Conservation (phyloP, 2,113 vertebrate genomes). For the Gorsachius goisagi region DNA sequence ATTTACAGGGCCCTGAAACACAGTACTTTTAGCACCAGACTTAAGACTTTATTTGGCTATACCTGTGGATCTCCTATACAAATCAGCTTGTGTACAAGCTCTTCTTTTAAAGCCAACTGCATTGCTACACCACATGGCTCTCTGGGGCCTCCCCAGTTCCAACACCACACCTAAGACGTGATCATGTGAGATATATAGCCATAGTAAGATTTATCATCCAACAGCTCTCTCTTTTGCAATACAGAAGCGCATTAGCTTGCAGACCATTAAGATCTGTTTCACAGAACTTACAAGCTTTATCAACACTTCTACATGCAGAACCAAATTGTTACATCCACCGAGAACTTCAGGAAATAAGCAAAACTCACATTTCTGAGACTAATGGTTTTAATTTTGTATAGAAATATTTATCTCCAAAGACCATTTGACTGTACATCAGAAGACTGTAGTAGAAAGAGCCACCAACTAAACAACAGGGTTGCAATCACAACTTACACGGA, state of each 20-base stretch:
- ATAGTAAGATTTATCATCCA: neutral
- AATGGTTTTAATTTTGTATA: neutral
- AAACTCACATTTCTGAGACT: neutral
- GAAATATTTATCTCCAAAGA: neutral
- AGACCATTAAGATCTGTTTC: neutral
- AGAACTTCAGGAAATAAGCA: neutral
- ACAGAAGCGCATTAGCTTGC: neutral
- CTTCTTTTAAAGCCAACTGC: neutral
- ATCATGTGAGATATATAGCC: neutral
- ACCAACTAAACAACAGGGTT: neutral
- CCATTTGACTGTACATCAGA: neutral
- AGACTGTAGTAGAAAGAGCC: neutral
- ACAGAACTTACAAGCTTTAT: neutral
- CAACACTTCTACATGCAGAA: neutral
- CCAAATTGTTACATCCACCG: neutral
- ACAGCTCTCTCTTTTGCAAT: neutral
- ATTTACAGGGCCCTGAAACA: neutral
- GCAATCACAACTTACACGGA: rapidly evolving
- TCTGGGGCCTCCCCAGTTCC: neutral
- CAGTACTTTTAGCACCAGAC: neutral
- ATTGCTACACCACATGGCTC: neutral
- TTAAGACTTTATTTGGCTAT: neutral
- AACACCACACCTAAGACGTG: neutral
- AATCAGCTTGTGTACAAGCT: neutral
- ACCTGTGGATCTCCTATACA: neutral